Conservation (phyloP, 1,140 invertebrate species). For the Oncopeltus fasciatus region DNA sequence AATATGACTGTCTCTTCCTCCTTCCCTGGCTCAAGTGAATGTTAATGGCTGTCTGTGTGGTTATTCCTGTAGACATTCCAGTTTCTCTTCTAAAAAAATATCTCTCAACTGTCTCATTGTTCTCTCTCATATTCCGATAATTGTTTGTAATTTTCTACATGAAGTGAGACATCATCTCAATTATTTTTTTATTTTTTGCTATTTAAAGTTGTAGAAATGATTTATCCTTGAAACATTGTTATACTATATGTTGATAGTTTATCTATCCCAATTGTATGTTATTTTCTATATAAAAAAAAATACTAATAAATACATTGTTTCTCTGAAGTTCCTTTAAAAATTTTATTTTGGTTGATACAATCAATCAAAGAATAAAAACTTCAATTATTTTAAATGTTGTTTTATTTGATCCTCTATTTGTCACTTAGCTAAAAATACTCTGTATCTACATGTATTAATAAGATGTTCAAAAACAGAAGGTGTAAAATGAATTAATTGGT, state of each 20-base stretch:
- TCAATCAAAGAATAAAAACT: constrained; percentile 4
- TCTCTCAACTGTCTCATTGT: no score
- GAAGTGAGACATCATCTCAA: neutral
- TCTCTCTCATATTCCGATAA: no score
- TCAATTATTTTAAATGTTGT: neutral
- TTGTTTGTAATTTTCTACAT: neutral
- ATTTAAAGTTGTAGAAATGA: neutral
- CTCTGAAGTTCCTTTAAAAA: neutral
- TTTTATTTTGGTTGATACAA: constrained; percentile 8
- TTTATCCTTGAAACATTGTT: constrained; percentile 6
- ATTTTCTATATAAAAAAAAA: neutral
- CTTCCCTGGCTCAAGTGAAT: no score
- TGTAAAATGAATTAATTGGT: no score
- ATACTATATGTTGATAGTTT: neutral
- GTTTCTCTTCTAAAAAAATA: no score
- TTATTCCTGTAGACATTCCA: no score
- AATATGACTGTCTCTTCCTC: no score
- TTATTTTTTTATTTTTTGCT: neutral
- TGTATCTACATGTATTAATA: no score
- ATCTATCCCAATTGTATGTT: constrained; percentile 1
- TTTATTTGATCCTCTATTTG: no score
- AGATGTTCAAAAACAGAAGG: no score
- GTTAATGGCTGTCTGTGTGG: no score
- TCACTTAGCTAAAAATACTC: no score
- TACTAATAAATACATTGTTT: neutral